A percentile compares a stretch with the other conserved stretches of the same genome.
These are phyloP conservation scores for Rattus norvegicus DNA, from an alignment of 2,113 vertebrate genomes.

Conservation along the genomic window GRCr8 NC_086021.1:154843501-154844000, in stretches of 20 bases:
- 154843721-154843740: not conserved
- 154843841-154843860: not conserved
- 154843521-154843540: not conserved
- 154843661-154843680: not conserved
- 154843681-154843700: not conserved
- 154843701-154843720: not conserved
- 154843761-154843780: not conserved
- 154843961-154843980: not conserved
- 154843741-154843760: not conserved
- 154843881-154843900: not conserved
- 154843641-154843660: not conserved
- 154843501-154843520: not conserved
- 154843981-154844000: not conserved
- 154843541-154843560: not conserved
- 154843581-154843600: not conserved
- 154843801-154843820: not conserved
- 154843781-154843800: not conserved
- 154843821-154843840: not conserved
- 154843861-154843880: not conserved
- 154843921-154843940: not conserved
- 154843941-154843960: not conserved
- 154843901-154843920: not conserved
- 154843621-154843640: not conserved
- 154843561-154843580: not conserved
- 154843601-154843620: not conserved